Conservation (phyloP, 1,140 invertebrate species). For the Drosophila willistoni region DNA sequence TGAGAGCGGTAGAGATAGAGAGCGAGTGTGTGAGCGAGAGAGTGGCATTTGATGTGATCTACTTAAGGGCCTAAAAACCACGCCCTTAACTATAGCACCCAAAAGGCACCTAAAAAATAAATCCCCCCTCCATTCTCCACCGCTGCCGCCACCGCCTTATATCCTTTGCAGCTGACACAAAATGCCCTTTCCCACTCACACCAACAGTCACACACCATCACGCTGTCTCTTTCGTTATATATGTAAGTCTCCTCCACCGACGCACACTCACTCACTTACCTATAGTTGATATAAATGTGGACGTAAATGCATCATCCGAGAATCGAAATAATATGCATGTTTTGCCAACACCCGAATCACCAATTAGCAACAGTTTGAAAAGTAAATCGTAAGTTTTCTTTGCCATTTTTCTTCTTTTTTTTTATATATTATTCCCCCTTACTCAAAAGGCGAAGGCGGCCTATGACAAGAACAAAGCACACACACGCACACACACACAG, state of each 20-base stretch:
- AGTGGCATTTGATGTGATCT: background rate
- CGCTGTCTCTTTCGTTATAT: background rate
- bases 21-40: background rate
- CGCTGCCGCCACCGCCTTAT: background rate
- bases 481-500: constrained; percentile 53
- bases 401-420: constrained; percentile 88
- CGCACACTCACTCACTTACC: constrained; percentile 86
- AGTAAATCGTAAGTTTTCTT: constrained; percentile 99
- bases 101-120: constrained; percentile 10
- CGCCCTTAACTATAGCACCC: constrained; percentile 38
- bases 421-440: constrained; percentile 56
- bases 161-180: constrained; percentile 11
- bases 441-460: constrained; percentile 59
- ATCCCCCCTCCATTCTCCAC: too few species aligned
- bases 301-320: constrained; percentile 99
- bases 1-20: constrained; percentile 7
- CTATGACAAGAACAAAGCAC: constrained; percentile 53
- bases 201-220: background rate
- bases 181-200: background rate
- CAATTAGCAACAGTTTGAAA: constrained; percentile 98
- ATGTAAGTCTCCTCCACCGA: background rate
- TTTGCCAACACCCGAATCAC: constrained; percentile 99
- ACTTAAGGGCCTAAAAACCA: constrained; percentile 41
- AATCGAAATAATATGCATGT: constrained; percentile 99
- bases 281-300: constrained; percentile 99